Conservation (phyloP, 2,888 invertebrate species). For the Amphipyra berbera region DNA sequence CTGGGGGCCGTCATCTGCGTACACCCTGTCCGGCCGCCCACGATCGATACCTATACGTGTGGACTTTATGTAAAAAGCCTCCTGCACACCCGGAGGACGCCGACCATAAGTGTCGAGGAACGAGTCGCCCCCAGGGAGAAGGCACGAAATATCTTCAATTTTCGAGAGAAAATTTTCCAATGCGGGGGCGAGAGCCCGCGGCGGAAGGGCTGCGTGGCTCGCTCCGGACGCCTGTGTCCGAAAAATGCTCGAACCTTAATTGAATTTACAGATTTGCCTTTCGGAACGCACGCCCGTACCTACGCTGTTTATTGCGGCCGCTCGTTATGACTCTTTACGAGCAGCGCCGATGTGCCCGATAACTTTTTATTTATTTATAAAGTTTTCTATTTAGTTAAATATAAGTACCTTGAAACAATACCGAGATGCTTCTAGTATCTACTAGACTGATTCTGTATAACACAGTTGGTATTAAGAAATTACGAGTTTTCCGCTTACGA, state of each 20-base stretch:
- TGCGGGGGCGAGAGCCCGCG: constrained; percentile 87
- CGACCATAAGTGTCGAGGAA: constrained; percentile 90
- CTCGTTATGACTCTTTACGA: constrained; percentile 80
- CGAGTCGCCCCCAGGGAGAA: constrained; percentile 88
- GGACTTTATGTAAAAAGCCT: constrained; percentile 90
- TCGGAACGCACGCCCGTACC: constrained; percentile 81
- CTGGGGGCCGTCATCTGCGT: constrained; percentile 88
- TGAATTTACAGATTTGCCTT: constrained; percentile 89
- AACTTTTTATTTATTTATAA: constrained; percentile 68
- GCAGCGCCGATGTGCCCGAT: constrained; percentile 67
- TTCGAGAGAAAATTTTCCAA: constrained; percentile 90
- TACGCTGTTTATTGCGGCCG: constrained; percentile 77
- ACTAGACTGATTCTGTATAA: not conserved
- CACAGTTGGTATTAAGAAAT: not conserved
- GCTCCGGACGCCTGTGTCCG: constrained; percentile 84
- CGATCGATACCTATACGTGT: constrained; percentile 90
- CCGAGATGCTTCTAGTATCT: constrained; percentile 5
- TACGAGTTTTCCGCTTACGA: constrained; percentile 10
- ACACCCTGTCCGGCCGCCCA: constrained; percentile 88
- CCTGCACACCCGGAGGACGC: constrained; percentile 88
- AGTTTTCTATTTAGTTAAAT: constrained; percentile 54
- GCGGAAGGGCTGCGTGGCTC: constrained; percentile 85
- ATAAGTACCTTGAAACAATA: constrained; percentile 29
- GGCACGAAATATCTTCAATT: constrained; percentile 89
- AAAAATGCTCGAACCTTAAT: constrained; percentile 88